These are phyloP conservation scores for Ennomos fuscantarius DNA, from an alignment of 2,888 invertebrate genomes.

Conservation along the genomic window DNA sequence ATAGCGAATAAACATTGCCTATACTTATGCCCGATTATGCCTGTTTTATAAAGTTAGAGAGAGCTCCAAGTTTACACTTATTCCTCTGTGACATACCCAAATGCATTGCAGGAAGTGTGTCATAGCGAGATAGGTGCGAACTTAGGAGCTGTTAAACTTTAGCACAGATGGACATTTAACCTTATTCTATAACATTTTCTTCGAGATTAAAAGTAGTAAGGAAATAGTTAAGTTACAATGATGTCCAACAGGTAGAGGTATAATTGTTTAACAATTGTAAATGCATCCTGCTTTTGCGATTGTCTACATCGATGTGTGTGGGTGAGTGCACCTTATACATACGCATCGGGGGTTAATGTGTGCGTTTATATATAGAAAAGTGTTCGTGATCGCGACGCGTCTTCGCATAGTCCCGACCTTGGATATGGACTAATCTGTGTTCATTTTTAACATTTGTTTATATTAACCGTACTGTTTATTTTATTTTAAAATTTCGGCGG, in stretches of 20 bases:
- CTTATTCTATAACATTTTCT: too few species aligned
- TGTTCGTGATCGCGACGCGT: conserved; percentile 62
- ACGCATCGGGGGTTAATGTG: conserved; percentile 57
- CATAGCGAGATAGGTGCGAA: too few species aligned
- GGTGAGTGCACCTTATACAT: conserved; percentile 37
- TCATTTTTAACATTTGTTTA: conserved; percentile 40
- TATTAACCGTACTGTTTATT: conserved; percentile 34
- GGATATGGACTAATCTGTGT: conserved; percentile 69
- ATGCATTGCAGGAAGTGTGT: too few species aligned
- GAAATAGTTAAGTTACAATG: conserved; percentile 9
- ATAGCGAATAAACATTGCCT: too few species aligned
- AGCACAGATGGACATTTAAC: too few species aligned
- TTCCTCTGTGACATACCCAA: too few species aligned
- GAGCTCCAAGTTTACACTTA: too few species aligned
- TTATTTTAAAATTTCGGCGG: conserved; percentile 46
- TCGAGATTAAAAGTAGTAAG: background rate
- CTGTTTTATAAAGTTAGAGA: too few species aligned
- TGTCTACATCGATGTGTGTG: conserved; percentile 42
- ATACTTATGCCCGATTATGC: too few species aligned
- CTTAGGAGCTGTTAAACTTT: too few species aligned
- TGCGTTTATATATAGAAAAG: conserved; percentile 80
- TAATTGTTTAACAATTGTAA: conserved; percentile 18
- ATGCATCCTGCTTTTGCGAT: conserved; percentile 37
- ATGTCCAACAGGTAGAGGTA: conserved; percentile 16
- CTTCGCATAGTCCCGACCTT: conserved; percentile 75